phyloP scores from a whole-genome alignment of 1,140 invertebrate species.

The Tribolium madens region DNA sequence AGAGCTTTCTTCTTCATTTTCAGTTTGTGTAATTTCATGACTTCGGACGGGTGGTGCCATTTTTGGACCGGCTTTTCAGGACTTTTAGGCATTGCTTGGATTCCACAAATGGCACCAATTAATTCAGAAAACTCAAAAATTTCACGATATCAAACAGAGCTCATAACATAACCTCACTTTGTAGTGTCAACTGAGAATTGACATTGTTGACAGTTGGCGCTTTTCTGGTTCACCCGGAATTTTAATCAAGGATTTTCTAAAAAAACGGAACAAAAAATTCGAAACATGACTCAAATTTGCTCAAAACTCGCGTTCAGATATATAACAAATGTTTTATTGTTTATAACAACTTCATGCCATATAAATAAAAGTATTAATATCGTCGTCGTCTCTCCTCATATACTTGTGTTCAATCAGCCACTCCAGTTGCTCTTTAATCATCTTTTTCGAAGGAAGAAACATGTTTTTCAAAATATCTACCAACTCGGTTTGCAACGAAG shows the following conservation, averaged over 20 bases:
- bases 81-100: constrained; percentile 63
- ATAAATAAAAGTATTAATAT: constrained; percentile 98
- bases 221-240: no score
- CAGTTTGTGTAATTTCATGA: constrained; percentile 76
- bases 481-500: constrained; percentile 94
- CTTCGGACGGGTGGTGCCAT: constrained; percentile 74
- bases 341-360: constrained; percentile 81
- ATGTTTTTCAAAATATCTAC: constrained; percentile 99
- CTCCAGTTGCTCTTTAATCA: constrained; percentile 99
- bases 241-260: no score
- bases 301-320: neutral
- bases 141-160: neutral
- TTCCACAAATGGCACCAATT: neutral
- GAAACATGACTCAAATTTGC: no score
- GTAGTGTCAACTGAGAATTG: no score
- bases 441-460: constrained; percentile 98
- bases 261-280: no score
- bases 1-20: constrained; percentile 78
- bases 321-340: constrained; percentile 47
- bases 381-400: constrained; percentile 94
- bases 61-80: constrained; percentile 57
- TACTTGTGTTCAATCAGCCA: constrained; percentile 99
- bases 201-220: no score
- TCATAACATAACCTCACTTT: no score
- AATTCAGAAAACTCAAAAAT: neutral